Percentiles rank a stretch among this genome's conserved stretches.
These are phyloP conservation scores for Agrypnia vestita DNA, from an alignment of 1,140 invertebrate species.

Conservation along the genomic window DNA sequence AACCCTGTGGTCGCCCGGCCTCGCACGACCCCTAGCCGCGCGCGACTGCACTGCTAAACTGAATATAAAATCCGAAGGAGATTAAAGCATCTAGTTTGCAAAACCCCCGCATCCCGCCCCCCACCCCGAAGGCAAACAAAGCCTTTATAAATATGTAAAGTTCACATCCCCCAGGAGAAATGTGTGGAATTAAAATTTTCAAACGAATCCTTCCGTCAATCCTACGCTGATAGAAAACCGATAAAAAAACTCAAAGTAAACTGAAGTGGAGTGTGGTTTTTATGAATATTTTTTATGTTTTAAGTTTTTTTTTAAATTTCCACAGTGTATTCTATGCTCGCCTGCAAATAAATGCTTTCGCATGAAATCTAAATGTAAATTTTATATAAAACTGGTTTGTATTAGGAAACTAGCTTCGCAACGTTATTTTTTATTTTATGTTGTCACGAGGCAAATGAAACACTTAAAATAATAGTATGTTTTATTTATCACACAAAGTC, in stretches of 20 bases:
- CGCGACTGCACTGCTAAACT: slow-evolving; percentile 10
- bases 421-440: too few relatives aligned
- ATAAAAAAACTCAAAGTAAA: not conserved
- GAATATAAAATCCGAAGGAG: slow-evolving; percentile 30
- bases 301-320: too few relatives aligned
- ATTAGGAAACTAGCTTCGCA: too few relatives aligned
- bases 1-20: too few relatives aligned
- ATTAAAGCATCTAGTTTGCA: slow-evolving; percentile 29
- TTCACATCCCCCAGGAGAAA: slow-evolving; percentile 16
- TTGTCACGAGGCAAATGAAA: too few relatives aligned
- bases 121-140: slow-evolving; percentile 14
- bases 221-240: not conserved
- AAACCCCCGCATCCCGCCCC: not conserved
- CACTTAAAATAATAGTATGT: too few relatives aligned
- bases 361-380: too few relatives aligned
- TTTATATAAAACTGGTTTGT: too few relatives aligned
- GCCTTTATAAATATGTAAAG: slow-evolving; percentile 34
- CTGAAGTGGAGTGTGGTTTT: not conserved
- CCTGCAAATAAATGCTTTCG: too few relatives aligned
- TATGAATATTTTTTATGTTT: too few relatives aligned
- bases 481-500: too few relatives aligned
- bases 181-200: slow-evolving; percentile 30
- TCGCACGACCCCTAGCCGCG: not conserved
- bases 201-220: not conserved
- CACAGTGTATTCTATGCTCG: too few relatives aligned